Evolutionary conservation across 2,113 vertebrate genomes (phyloP).

Genomic region (Pandion haliaetus): DNA sequence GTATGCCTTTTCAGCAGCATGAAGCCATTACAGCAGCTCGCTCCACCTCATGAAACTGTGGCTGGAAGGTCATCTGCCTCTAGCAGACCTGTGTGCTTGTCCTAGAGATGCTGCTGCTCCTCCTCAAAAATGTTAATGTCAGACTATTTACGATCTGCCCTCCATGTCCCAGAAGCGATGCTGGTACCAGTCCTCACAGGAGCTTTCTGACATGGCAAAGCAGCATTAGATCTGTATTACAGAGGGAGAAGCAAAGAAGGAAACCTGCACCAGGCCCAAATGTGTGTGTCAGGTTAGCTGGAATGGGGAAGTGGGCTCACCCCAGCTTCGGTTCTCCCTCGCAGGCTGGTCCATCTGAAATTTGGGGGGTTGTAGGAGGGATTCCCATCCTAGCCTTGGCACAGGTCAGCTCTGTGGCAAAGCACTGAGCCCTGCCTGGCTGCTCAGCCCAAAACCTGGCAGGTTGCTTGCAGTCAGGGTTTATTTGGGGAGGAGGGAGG

Average conservation of each 20-base stretch:
- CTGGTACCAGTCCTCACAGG: not conserved
- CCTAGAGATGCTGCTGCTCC: not conserved
- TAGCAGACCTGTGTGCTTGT: not conserved
- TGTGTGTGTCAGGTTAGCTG: fast-evolving
- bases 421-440: not conserved
- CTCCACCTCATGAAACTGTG: not conserved
- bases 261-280: not conserved
- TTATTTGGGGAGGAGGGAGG: not conserved
- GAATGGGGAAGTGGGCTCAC: fast-evolving
- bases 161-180: not conserved
- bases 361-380: not conserved
- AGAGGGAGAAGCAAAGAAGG: not conserved
- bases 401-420: not conserved
- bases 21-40: not conserved
- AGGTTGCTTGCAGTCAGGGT: not conserved
- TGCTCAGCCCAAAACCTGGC: not conserved
- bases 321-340: fast-evolving
- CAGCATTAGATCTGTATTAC: not conserved
- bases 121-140: not conserved
- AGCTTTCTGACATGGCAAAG: not conserved
- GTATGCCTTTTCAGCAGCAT: not conserved
- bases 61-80: not conserved
- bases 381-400: not conserved
- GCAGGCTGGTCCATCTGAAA: not conserved
- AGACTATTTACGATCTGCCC: not conserved